Evolutionary conservation across 1,140 invertebrate genomes (phyloP), one percentile per base, ranked within the genome.

Genomic region (Pygmarrhopalites habei): DNA sequence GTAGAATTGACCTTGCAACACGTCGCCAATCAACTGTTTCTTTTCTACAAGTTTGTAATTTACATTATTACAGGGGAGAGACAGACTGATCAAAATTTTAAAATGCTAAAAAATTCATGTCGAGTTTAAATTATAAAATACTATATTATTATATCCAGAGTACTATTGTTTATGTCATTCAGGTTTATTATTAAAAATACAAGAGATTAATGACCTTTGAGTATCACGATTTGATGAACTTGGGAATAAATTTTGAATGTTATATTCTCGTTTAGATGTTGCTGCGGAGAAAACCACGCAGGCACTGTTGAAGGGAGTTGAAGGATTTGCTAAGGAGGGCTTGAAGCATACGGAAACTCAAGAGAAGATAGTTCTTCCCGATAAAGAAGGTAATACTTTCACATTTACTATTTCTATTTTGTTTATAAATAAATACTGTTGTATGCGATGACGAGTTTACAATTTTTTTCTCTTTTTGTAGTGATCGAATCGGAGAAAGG

Each of bases 281-380:
- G 86, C 85, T 52, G 83, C 86, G 46, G 90, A 92, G 75, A 93
- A 92, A 77, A 89, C 81, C 60, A 88, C 91, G 76, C 85, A 90
- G 77, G 88, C 87, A 46, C 76, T 93, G 46, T 83, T 92, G 71
- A 85, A 87, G 72, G 87, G 88, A 51, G 90, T 94, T 69, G 88
- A 90, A 75, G 82, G 81, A 62, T 93, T 93, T 74, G 86, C 92
- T 75, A 79, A 86, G 47, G 83, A 79, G 63, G 85, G 86, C 74
- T 78, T 96, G 75, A 95, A 95, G 78, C 92, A 92, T 74, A 90
- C 91, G 25, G 87, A 92, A 77, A 95, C 92, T 32, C 82, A 90
- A 72, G 92, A 95, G 75, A 96, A 96, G 77, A 92, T 93, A 76
- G 84, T 89, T 46, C 83, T 96, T 71, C 93, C 93, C 47, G 90